phyloP scores from a whole-genome alignment of 2,113 vertebrate genomes.

The Mystacornis crossleyi region DNA sequence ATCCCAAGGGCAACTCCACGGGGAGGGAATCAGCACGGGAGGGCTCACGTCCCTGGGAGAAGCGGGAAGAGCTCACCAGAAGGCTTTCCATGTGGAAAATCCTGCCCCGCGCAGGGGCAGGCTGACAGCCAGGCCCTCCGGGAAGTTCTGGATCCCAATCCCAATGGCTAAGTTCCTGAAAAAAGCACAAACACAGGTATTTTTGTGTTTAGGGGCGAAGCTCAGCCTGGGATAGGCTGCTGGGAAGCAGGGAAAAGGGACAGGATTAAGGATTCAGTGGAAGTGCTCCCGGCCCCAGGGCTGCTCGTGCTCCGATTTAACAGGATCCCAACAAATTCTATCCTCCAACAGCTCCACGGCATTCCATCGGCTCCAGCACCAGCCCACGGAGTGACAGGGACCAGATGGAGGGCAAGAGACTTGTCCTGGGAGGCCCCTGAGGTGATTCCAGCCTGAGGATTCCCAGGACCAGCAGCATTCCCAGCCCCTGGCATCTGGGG shows the following conservation, averaged over 20 bases:
- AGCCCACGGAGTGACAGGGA: too few relatives aligned
- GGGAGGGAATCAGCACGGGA: neutral
- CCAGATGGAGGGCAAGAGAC: neutral
- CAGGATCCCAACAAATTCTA: neutral
- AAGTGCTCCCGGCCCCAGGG: neutral
- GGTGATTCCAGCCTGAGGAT: neutral
- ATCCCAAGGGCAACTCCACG: fast-evolving
- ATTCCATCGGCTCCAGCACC: neutral
- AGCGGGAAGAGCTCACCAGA: constrained; percentile 83
- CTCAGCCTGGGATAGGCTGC: neutral
- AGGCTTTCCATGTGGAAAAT: constrained; percentile 87
- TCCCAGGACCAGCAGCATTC: neutral
- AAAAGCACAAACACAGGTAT: neutral
- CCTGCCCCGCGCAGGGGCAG: constrained; percentile 88
- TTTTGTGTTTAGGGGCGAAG: neutral
- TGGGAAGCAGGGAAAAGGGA: neutral
- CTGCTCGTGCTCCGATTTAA: neutral
- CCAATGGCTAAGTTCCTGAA: constrained; percentile 92
- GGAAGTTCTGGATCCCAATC: constrained; percentile 98
- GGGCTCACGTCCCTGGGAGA: fast-evolving
- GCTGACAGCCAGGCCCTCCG: constrained; percentile 95
- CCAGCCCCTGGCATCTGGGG: fast-evolving
- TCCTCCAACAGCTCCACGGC: neutral
- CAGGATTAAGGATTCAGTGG: neutral
- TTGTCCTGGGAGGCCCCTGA: neutral